Conservation (phyloP, 1,140 invertebrate genomes). For the Drosophila sproati region DNA sequence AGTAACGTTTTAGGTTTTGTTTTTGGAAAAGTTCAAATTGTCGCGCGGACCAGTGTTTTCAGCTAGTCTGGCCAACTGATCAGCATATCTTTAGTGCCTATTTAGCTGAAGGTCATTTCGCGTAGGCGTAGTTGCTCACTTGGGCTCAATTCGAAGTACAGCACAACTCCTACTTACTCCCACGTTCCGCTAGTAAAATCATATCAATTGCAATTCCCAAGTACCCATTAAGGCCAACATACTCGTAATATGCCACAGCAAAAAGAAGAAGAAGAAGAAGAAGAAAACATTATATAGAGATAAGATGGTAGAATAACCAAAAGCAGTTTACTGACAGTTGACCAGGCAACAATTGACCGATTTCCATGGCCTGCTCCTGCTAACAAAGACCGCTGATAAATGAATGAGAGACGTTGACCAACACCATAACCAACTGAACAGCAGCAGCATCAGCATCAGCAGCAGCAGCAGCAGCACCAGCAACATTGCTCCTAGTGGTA, state of each 20-base stretch:
- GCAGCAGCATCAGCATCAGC: conserved; percentile 20
- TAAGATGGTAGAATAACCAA: conserved; percentile 10
- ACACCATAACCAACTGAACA: conserved; percentile 61
- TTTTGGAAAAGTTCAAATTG: too few species aligned
- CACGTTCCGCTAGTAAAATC: not conserved
- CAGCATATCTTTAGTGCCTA: not conserved
- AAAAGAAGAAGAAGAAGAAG: conserved; percentile 7
- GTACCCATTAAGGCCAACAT: conserved; percentile 72
- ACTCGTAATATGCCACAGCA: conserved; percentile 62
- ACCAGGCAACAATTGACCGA: conserved; percentile 78
- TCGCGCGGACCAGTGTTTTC: too few species aligned
- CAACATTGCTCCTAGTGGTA: conserved; percentile 63
- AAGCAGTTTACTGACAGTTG: conserved; percentile 60
- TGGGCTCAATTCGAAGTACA: conserved; percentile 10
- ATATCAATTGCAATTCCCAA: conserved; percentile 48
- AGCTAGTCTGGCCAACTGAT: too few species aligned
- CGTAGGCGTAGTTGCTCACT: not conserved
- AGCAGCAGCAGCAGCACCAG: conserved; percentile 18
- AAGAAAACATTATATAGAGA: too few species aligned
- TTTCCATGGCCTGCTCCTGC: conserved; percentile 55
- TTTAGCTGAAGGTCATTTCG: conserved; percentile 34
- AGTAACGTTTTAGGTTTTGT: too few species aligned
- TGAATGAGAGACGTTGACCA: conserved; percentile 79
- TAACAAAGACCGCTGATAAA: conserved; percentile 55
- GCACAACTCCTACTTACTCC: too few species aligned